Evolutionary conservation across 37 sponge, comb jelly and placozoan species (phyloP).

Genomic region (Oopsacas minuta): DNA sequence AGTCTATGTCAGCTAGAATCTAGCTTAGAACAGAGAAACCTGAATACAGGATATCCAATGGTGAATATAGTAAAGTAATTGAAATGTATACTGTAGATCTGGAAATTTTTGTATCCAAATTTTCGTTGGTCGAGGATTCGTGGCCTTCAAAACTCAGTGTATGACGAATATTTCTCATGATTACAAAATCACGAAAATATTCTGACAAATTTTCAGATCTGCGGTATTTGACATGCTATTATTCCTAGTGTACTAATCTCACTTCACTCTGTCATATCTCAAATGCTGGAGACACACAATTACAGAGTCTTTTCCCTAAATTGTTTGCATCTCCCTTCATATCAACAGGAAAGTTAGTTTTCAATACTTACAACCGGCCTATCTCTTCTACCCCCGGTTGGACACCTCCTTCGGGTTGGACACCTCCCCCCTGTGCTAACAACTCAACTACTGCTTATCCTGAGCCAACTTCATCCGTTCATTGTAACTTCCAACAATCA

Average conservation of each 20-base stretch:
- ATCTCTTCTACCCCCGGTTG: not conserved
- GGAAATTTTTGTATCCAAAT: no score
- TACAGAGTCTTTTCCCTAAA: not conserved
- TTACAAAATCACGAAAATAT: no score
- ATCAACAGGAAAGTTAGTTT: constrained; percentile 1
- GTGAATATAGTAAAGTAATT: not conserved
- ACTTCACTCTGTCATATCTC: not conserved
- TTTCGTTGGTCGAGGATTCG: no score
- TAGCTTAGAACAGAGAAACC: not conserved
- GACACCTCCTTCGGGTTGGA: not conserved
- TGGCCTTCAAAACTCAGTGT: no score
- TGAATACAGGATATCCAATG: not conserved
- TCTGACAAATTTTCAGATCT: no score
- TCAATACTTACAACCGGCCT: not conserved
- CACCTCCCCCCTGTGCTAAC: not conserved
- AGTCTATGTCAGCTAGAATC: not conserved
- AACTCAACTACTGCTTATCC: not conserved
- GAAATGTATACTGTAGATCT: not conserved
- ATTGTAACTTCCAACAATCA: not conserved
- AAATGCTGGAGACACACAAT: not conserved
- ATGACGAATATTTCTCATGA: no score
- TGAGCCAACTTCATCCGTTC: not conserved
- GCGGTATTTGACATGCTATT: no score
- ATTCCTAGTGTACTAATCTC: not conserved
- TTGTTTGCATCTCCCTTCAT: not conserved